Evolutionary conservation across 2,888 invertebrate genomes (phyloP), one percentile per base, ranked within the genome.

Genomic region (Melitaea athalia): DNA sequence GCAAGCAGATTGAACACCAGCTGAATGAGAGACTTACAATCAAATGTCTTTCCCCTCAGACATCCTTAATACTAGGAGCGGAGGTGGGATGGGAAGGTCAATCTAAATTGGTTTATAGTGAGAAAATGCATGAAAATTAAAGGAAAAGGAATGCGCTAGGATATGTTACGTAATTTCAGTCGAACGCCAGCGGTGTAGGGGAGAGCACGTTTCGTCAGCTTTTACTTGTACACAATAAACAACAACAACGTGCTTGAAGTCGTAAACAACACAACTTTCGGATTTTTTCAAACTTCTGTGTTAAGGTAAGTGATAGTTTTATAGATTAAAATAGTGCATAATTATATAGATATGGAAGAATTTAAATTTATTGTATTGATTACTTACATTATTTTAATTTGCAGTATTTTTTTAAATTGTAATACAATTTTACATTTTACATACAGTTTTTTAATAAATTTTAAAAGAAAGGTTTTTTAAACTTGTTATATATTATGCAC

Each of bases 101-200:
- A 38, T 7, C 10, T 10, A 77, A 68, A 74, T 17, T 84, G 84
- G 88, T 55, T 45, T 8, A 5, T 68, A 72, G 65, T 69, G 79
- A 79, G 86, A 84, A 86, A 86, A 85, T 83, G 80, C 77, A 79
- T 81, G 83, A 75, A 83, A 81, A 84, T 75, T 75, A 77, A 76
- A 81, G 82, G 81, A 79, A 75, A 85, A 87, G 89, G 84, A 88
- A 84, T 85, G 74, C 76, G 75, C 77, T 84, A 90, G 91, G 89
- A 89, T 82, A 77, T 76, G 82, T 92, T 92, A 92, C 91, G 90
- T 92, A 92, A 92, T 83, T 75, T 77, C 87, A 93, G 93, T 93
- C 80, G 81, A 79, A 84, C 81, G 79, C 81, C 78, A 82, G 78
- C 82, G 76, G 81, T 79, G 78, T 76, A 75, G 76, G 76, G 66